phyloP scores from a whole-genome alignment of 2,113 vertebrate species.

The Daubentonia madagascariensis region DNA sequence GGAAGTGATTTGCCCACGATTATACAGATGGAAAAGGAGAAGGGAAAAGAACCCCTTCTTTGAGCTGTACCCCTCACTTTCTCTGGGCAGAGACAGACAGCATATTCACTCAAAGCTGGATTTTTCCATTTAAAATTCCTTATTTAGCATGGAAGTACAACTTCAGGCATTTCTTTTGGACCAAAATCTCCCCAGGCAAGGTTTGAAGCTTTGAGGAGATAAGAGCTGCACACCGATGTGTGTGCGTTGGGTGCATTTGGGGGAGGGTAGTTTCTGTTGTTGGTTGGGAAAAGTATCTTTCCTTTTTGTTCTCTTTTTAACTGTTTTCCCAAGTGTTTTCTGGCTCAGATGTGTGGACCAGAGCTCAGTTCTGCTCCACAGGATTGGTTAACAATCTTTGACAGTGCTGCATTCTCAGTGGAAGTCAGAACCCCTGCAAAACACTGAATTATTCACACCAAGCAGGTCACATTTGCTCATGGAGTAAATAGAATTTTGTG shows the following conservation, averaged over 20 bases:
- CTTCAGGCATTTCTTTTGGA: slow-evolving; percentile 9
- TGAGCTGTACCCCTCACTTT: neutral
- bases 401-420: neutral
- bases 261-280: neutral
- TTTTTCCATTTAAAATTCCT: neutral
- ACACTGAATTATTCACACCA: slow-evolving; percentile 79
- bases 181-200: neutral
- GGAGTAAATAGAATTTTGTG: neutral
- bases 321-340: neutral
- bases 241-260: accelerated
- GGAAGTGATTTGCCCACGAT: neutral
- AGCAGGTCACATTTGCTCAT: slow-evolving; percentile 50
- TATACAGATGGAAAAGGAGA: neutral
- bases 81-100: neutral
- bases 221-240: neutral
- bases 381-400: slow-evolving; percentile 68
- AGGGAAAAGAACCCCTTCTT: neutral
- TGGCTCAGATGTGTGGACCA: neutral
- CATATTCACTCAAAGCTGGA: neutral
- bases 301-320: slow-evolving; percentile 19
- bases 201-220: neutral
- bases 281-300: neutral
- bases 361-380: slow-evolving; percentile 51
- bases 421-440: slow-evolving; percentile 49
- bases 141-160: neutral